Evolutionary conservation across 1,140 invertebrate species (phyloP).

Genomic region (Caenorhabditis brenneri): DNA sequence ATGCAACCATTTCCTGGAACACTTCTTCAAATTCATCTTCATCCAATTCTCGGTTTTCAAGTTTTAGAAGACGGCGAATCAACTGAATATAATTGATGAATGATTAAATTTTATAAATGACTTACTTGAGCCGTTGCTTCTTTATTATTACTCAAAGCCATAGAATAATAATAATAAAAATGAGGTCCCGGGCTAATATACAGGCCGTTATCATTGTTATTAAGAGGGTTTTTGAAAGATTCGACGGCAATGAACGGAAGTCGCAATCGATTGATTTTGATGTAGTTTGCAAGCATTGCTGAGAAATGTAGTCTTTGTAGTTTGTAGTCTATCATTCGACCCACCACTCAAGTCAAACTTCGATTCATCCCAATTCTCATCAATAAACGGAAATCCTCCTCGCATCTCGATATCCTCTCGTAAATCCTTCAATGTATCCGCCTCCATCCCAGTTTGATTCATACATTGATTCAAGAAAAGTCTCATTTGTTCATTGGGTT

Average conservation of each 20-base stretch:
- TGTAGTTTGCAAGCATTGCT: not conserved
- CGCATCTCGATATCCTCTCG: not conserved
- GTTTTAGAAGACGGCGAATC: not conserved
- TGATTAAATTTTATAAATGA: not conserved
- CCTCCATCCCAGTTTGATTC: not conserved
- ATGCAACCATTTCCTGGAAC: not conserved
- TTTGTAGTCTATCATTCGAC: not conserved
- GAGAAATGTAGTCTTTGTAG: not conserved
- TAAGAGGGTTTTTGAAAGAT: not conserved
- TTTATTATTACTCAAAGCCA: not conserved
- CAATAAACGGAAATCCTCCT: constrained; percentile 20
- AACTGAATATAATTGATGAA: not conserved
- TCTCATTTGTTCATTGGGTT: not conserved
- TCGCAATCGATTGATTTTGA: not conserved
- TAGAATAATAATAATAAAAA: not conserved
- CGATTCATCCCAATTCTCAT: constrained; percentile 1
- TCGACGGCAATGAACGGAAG: constrained; percentile 2
- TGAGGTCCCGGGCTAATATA: not conserved
- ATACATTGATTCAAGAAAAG: not conserved
- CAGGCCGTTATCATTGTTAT: not conserved
- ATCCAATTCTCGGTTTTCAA: not conserved
- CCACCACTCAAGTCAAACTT: constrained; percentile 26
- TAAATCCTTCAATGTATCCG: not conserved
- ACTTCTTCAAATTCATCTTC: not conserved
- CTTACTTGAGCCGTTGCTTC: not conserved